Percentiles rank a stretch among this genome's conserved stretches.
Evolutionary conservation across 2,888 invertebrate species (phyloP).

Genomic region (Bhutanitis thaidina): DNA sequence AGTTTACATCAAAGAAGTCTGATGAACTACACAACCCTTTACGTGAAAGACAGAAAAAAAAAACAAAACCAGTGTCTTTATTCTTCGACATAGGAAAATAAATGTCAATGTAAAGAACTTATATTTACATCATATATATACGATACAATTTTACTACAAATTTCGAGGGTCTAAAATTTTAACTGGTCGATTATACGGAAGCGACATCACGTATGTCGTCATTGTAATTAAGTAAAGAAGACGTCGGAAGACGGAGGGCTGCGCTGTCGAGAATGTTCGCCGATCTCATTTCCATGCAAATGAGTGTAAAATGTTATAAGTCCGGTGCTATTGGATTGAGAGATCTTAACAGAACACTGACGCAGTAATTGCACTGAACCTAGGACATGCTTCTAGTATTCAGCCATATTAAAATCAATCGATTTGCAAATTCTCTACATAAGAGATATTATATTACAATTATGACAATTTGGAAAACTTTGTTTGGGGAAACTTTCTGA

Average conservation of each 20-base stretch:
- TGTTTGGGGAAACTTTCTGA: too few species aligned
- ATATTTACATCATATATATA: too few species aligned
- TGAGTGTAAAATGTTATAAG: conserved; percentile 65
- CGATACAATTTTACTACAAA: neutral
- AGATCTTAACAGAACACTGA: conserved; percentile 37
- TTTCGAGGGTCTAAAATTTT: neutral
- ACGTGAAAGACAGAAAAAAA: too few species aligned
- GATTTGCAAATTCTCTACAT: conserved; percentile 13
- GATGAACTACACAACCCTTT: too few species aligned
- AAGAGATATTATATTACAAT: too few species aligned
- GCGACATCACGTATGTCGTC: conserved; percentile 49
- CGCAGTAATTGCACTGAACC: too few species aligned
- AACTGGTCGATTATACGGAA: conserved; percentile 3
- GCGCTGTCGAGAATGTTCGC: conserved; percentile 61
- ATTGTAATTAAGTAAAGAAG: conserved; percentile 73
- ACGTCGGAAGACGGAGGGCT: conserved; percentile 64
- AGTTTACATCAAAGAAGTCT: too few species aligned
- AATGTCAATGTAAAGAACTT: too few species aligned
- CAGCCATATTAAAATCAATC: conserved; percentile 11
- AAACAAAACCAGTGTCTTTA: too few species aligned
- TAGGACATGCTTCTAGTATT: conserved; percentile 19
- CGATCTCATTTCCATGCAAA: conserved; percentile 77
- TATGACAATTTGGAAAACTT: too few species aligned
- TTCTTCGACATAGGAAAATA: too few species aligned
- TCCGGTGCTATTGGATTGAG: conserved; percentile 44